These are phyloP conservation scores for Oasisia sp. DNA, from an alignment of 2,888 invertebrate genomes.

Conservation along the genomic window DNA sequence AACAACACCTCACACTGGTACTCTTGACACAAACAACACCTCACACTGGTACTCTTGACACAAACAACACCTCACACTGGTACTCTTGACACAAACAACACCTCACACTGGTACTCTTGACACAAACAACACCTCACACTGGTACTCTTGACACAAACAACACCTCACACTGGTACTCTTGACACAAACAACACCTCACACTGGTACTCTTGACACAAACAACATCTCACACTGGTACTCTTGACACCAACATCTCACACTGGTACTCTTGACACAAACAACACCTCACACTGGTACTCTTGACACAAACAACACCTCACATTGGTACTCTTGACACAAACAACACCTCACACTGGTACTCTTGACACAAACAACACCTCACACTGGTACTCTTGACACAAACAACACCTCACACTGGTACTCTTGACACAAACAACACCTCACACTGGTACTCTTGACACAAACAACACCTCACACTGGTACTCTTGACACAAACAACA, in stretches of 20 bases:
- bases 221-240: neutral
- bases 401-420: neutral
- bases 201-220: neutral
- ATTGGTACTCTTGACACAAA: neutral
- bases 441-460: neutral
- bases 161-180: neutral
- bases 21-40: too few relatives aligned
- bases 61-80: neutral
- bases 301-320: neutral
- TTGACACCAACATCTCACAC: neutral
- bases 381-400: neutral
- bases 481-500: neutral
- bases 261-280: neutral
- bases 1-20: neutral
- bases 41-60: too few relatives aligned
- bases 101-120: too few relatives aligned
- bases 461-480: neutral
- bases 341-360: neutral
- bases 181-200: neutral
- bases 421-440: neutral
- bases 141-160: neutral
- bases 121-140: too few relatives aligned
- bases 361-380: neutral
- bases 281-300: neutral
- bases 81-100: neutral